Evolutionary conservation across 2,888 invertebrate genomes (phyloP).

Genomic region (Drosophila tripunctata): DNA sequence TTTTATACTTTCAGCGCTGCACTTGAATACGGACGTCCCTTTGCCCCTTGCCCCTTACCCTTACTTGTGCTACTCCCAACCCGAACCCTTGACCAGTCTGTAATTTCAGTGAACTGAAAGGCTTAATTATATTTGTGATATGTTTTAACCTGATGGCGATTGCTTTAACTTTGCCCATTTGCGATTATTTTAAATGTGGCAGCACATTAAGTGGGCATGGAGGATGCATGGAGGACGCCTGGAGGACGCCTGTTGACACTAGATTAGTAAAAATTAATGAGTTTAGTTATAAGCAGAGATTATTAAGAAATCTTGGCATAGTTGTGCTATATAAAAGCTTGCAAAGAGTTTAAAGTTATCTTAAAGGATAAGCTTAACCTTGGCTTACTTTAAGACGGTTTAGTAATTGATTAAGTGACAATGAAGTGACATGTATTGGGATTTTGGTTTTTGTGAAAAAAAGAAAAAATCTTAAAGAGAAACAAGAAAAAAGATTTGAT

Average conservation of each 20-base stretch:
- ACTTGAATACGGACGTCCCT: constrained; percentile 3
- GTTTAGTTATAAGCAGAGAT: background rate
- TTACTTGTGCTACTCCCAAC: background rate
- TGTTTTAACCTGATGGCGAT: constrained; percentile 25
- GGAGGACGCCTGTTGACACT: background rate
- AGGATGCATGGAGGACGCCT: background rate
- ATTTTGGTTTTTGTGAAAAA: no score
- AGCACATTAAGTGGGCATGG: constrained; percentile 6
- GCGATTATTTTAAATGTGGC: background rate
- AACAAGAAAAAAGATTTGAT: no score
- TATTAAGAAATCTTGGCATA: no score
- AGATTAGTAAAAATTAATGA: background rate
- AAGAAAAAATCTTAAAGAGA: no score
- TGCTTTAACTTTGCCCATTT: constrained; percentile 27
- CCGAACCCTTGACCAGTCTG: constrained; percentile 23
- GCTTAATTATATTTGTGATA: constrained; percentile 53
- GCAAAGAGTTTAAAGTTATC: no score
- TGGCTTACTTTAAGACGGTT: no score
- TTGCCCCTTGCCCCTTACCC: background rate
- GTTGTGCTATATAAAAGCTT: no score
- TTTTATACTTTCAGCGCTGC: constrained; percentile 68
- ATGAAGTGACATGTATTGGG: background rate
- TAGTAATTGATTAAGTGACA: background rate
- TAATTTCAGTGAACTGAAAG: constrained; percentile 44
- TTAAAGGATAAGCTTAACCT: no score